A percentile compares a stretch with the other conserved stretches of the same genome.
phyloP scores from a whole-genome alignment of 2,888 invertebrate species.

The Yponomeuta malinellus region DNA sequence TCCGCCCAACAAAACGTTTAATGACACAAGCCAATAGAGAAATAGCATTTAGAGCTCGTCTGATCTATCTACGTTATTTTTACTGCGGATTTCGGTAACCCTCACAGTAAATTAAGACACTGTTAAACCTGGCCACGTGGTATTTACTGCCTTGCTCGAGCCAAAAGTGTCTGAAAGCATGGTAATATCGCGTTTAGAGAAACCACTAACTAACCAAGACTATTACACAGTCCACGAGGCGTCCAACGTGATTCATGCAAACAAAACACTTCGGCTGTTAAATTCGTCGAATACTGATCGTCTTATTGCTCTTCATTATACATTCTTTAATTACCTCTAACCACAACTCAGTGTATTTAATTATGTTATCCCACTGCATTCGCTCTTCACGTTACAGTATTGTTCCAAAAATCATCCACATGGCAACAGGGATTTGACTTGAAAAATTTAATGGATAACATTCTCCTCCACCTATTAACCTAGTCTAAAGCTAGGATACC shows the following conservation, averaged over 20 bases:
- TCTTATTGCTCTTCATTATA: too few relatives aligned
- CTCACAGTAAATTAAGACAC: neutral
- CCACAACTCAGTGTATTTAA: too few relatives aligned
- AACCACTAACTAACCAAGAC: neutral
- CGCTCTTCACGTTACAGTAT: too few relatives aligned
- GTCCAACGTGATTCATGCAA: neutral
- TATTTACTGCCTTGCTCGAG: neutral
- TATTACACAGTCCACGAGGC: neutral
- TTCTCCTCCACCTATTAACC: too few relatives aligned
- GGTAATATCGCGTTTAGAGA: neutral
- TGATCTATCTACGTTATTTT: neutral
- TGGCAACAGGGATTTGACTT: too few relatives aligned
- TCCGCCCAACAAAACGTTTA: too few relatives aligned
- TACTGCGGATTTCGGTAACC: neutral
- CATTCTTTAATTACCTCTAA: too few relatives aligned
- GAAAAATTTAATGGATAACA: too few relatives aligned
- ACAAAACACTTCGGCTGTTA: neutral
- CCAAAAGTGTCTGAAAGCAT: neutral
- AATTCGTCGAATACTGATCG: neutral
- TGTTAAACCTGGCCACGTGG: neutral
- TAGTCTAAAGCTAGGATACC: neutral
- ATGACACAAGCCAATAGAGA: too few relatives aligned
- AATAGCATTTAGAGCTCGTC: neutral
- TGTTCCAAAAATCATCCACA: too few relatives aligned
- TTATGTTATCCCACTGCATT: too few relatives aligned